phyloP scores from a whole-genome alignment of 2,888 invertebrate species.

The Monochamus alternatus region DNA sequence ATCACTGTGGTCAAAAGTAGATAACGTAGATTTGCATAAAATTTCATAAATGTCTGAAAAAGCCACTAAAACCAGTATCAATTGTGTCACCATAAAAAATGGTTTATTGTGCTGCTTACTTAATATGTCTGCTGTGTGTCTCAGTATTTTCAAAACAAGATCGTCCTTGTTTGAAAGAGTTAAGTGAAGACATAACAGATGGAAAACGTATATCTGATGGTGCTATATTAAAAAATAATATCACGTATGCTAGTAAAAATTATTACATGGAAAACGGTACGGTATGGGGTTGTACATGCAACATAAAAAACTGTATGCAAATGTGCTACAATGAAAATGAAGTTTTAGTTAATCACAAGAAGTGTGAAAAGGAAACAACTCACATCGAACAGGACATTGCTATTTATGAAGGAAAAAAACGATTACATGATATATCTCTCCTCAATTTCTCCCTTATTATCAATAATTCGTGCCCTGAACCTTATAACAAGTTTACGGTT shows the following conservation, averaged over 20 bases:
- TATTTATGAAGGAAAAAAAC: not conserved
- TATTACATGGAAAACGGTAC: not conserved
- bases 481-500: not conserved
- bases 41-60: not conserved
- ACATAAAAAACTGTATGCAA: not conserved
- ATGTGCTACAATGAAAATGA: not conserved
- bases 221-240: not conserved
- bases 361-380: too few species aligned
- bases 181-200: constrained; percentile 45
- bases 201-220: constrained; percentile 23
- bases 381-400: too few species aligned
- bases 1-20: too few species aligned
- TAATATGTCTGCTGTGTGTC: not conserved
- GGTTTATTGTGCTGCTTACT: not conserved
- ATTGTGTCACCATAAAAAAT: not conserved
- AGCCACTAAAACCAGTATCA: too few species aligned
- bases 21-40: too few species aligned
- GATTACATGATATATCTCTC: not conserved
- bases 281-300: not conserved
- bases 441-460: constrained; percentile 31
- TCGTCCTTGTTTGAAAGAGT: constrained; percentile 25
- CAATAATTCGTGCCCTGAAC: constrained; percentile 28
- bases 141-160: constrained; percentile 1
- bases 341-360: too few species aligned
- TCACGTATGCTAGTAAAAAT: not conserved